Conservation (phyloP, 2,113 vertebrate genomes). For the Leucopternis melanops region DNA sequence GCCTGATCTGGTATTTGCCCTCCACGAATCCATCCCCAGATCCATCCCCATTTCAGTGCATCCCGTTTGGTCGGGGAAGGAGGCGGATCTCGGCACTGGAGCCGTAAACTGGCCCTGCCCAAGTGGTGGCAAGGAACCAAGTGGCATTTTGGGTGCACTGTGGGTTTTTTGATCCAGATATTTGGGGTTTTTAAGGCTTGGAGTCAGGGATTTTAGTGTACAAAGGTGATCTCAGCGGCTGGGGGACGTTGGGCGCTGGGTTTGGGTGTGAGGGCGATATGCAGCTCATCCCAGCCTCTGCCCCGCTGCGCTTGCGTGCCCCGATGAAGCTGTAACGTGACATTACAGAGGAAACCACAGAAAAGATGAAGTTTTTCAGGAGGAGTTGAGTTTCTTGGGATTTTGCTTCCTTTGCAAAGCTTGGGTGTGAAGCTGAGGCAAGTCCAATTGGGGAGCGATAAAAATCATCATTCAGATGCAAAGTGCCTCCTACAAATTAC, state of each 20-base stretch:
- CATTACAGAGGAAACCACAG: accelerated
- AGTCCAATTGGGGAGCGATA: accelerated
- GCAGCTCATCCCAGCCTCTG: background rate
- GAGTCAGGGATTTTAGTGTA: background rate
- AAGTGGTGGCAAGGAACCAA: background rate
- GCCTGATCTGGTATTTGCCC: background rate
- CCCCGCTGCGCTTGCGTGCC: accelerated
- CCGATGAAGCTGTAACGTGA: accelerated
- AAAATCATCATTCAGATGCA: background rate
- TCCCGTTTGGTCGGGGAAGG: accelerated
- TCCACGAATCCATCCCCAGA: background rate
- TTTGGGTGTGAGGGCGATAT: accelerated
- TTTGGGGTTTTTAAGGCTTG: background rate
- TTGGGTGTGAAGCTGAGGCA: background rate
- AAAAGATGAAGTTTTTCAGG: background rate
- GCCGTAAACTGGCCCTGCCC: accelerated
- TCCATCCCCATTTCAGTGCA: accelerated
- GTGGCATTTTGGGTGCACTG: accelerated
- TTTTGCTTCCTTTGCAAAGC: background rate
- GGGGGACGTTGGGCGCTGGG: accelerated
- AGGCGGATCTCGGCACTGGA: accelerated
- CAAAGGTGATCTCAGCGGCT: background rate
- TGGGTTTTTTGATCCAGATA: background rate
- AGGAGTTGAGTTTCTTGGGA: background rate
- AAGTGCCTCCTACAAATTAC: background rate